Evolutionary conservation across 1,140 invertebrate genomes (phyloP).

Genomic region (Pteromalus puparum): DNA sequence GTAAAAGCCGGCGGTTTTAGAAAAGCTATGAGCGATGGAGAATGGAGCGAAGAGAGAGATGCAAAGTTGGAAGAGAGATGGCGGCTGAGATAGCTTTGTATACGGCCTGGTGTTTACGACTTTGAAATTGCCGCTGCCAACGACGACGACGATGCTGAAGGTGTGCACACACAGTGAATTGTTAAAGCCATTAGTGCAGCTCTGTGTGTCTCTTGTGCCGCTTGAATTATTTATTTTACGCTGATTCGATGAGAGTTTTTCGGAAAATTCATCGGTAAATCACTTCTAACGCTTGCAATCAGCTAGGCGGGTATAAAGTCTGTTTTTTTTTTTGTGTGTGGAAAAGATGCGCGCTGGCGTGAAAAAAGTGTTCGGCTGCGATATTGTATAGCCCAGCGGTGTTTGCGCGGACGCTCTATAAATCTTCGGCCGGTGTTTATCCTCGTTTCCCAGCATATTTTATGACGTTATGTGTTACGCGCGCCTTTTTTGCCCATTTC

Average conservation of each 20-base stretch:
- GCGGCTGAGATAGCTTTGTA: not conserved
- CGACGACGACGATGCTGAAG: not conserved
- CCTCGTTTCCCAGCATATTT: constrained; percentile 48
- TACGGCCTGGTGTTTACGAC: not conserved
- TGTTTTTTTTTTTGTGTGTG: not conserved
- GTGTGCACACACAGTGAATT: not conserved
- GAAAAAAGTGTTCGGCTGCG: constrained; percentile 1
- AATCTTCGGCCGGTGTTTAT: constrained; percentile 45
- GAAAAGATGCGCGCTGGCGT: not conserved
- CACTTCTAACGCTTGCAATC: constrained; percentile 14
- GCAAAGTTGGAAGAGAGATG: not conserved
- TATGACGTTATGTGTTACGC: constrained; percentile 34
- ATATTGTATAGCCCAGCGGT: constrained; percentile 25
- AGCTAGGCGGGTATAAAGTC: not conserved
- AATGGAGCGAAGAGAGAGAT: not conserved
- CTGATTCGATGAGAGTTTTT: not conserved
- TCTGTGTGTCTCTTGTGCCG: not conserved
- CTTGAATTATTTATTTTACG: not conserved
- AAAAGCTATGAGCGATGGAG: not conserved
- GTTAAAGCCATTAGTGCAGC: not conserved
- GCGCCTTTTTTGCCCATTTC: not conserved
- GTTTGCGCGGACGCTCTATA: constrained; percentile 43
- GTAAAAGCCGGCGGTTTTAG: constrained; percentile 8
- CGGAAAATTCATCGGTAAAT: not conserved
- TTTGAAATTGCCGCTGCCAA: not conserved